Percentiles rank a stretch among this genome's conserved stretches.
phyloP scores from a whole-genome alignment of 2,113 vertebrate species.

The Cygnus buccinator region DNA sequence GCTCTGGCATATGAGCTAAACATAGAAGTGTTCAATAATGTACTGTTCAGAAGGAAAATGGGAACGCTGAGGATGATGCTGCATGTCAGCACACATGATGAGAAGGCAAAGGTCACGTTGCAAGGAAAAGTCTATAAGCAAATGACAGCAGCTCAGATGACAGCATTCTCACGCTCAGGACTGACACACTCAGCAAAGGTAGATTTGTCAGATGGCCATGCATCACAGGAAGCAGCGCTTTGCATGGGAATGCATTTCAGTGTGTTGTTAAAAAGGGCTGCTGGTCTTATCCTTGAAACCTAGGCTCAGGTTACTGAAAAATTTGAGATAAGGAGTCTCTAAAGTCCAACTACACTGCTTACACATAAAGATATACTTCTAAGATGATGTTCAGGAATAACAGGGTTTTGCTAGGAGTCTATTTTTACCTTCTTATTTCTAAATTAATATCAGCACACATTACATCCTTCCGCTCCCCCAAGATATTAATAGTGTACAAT shows the following conservation, averaged over 20 bases:
- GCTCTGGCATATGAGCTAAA: neutral
- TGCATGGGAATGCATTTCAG: neutral
- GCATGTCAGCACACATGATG: neutral
- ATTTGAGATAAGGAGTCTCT: neutral
- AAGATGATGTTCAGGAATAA: neutral
- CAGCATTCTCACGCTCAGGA: neutral
- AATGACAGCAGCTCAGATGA: neutral
- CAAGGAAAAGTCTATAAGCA: neutral
- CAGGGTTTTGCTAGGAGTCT: neutral
- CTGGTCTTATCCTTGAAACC: neutral
- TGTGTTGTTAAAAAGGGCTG: neutral
- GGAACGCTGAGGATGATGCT: neutral
- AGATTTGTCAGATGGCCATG: neutral
- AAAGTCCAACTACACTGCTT: neutral
- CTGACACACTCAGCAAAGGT: neutral
- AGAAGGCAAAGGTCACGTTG: neutral
- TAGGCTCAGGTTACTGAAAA: neutral
- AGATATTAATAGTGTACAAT: neutral
- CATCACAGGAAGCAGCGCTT: neutral
- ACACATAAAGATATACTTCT: neutral
- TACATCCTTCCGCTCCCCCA: neutral
- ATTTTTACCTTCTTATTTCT: neutral
- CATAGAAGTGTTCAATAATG: neutral
- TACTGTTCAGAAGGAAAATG: conserved; percentile 2
- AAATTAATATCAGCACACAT: neutral